phyloP scores from a whole-genome alignment of 2,888 invertebrate genomes.

The Thymelicus lineola region DNA sequence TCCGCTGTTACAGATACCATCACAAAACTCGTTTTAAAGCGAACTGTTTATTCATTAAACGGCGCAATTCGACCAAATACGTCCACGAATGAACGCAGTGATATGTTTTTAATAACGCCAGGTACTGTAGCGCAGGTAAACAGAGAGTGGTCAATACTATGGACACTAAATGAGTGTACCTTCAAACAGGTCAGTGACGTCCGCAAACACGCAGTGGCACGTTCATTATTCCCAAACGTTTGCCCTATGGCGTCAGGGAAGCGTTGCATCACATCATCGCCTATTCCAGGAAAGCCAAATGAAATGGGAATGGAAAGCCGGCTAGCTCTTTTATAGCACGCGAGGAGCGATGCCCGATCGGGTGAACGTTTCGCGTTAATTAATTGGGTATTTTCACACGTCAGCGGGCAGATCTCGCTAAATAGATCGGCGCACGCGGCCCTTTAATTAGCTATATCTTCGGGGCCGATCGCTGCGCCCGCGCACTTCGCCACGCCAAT shows the following conservation, averaged over 20 bases:
- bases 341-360: slow-evolving; percentile 73
- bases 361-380: slow-evolving; percentile 78
- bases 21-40: neutral
- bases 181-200: slow-evolving; percentile 9
- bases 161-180: slow-evolving; percentile 19
- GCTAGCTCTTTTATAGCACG: slow-evolving; percentile 66
- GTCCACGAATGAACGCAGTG: neutral
- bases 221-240: slow-evolving; percentile 25
- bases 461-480: slow-evolving; percentile 73
- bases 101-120: slow-evolving; percentile 5
- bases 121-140: slow-evolving; percentile 5
- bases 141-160: slow-evolving; percentile 19
- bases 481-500: slow-evolving; percentile 81
- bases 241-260: slow-evolving; percentile 28
- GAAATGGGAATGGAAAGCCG: slow-evolving; percentile 62
- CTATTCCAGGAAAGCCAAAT: slow-evolving; percentile 55
- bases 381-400: slow-evolving; percentile 86
- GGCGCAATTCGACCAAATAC: neutral
- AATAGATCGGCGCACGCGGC: slow-evolving; percentile 81
- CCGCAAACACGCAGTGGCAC: slow-evolving; percentile 56
- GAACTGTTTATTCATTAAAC: neutral
- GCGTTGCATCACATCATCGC: slow-evolving; percentile 41
- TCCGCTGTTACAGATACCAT: neutral
- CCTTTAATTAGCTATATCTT: slow-evolving; percentile 83
- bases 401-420: slow-evolving; percentile 82